A percentile compares a stretch with the other conserved stretches of the same genome.
Evolutionary conservation across 2,888 invertebrate species (phyloP).

Genomic region (Leptinotarsa tumamoca): DNA sequence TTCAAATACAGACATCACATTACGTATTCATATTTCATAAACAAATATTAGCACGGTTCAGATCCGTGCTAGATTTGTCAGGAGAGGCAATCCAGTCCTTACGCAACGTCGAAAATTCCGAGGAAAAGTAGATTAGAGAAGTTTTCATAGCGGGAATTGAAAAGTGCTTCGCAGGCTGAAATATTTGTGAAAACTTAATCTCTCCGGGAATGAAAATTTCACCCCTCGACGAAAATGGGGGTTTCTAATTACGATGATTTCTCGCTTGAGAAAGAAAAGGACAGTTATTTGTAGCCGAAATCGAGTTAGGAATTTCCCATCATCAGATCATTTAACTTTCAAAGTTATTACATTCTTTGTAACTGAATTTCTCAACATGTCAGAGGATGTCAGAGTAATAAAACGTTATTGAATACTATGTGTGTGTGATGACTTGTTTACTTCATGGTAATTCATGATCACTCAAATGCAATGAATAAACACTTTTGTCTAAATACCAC

Average conservation of each 20-base stretch:
- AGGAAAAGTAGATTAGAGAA: slow-evolving; percentile 23
- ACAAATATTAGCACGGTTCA: slow-evolving; percentile 21
- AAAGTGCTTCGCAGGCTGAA: slow-evolving; percentile 11
- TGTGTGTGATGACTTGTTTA: too few relatives aligned
- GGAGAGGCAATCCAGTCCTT: background rate
- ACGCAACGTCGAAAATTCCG: background rate
- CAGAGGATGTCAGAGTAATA: too few relatives aligned
- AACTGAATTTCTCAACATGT: too few relatives aligned
- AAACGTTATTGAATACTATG: too few relatives aligned
- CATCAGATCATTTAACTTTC: background rate
- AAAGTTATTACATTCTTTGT: too few relatives aligned
- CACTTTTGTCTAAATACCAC: too few relatives aligned
- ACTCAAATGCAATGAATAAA: too few relatives aligned
- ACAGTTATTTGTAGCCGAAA: background rate
- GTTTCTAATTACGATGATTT: slow-evolving; percentile 4
- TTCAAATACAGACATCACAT: background rate
- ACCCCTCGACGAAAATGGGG: background rate
- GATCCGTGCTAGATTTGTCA: background rate
- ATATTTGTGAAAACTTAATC: slow-evolving; percentile 15
- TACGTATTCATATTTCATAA: slow-evolving; percentile 20
- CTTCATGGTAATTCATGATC: too few relatives aligned
- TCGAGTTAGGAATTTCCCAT: background rate
- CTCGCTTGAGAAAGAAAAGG: background rate
- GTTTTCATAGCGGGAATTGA: slow-evolving; percentile 20
- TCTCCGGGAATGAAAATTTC: background rate